phyloP scores from a whole-genome alignment of 2,888 invertebrate species.

The Drepanosiphum platanoidis region DNA sequence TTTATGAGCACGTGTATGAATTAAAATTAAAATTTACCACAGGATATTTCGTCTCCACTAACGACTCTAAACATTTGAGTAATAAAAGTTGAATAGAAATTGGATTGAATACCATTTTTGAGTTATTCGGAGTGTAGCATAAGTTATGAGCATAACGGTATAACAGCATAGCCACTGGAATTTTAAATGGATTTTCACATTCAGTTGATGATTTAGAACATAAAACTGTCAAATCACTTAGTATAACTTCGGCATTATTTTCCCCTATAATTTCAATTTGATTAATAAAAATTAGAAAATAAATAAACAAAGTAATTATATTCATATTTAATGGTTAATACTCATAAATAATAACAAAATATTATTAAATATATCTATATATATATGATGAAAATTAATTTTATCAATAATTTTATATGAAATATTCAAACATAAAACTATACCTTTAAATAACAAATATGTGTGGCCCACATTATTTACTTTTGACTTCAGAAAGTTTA shows the following conservation, averaged over 20 bases:
- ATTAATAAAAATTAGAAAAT: too few relatives aligned
- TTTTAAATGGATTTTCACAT: constrained; percentile 88
- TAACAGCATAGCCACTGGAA: constrained; percentile 90
- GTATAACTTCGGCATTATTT: constrained; percentile 89
- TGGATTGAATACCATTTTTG: constrained; percentile 68
- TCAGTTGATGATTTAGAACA: constrained; percentile 75
- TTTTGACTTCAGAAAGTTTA: constrained; percentile 90
- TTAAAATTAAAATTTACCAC: constrained; percentile 66
- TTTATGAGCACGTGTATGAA: not conserved
- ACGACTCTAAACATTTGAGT: constrained; percentile 81
- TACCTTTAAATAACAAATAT: constrained; percentile 94
- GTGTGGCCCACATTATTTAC: constrained; percentile 96
- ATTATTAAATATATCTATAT: too few relatives aligned
- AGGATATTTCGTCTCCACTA: constrained; percentile 82
- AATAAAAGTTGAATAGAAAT: constrained; percentile 82
- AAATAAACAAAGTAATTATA: too few relatives aligned
- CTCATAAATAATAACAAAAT: not conserved
- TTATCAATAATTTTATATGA: not conserved
- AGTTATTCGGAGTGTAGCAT: constrained; percentile 72
- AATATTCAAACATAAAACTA: not conserved
- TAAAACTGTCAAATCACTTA: constrained; percentile 90
- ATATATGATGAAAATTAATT: too few relatives aligned
- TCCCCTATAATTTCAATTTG: constrained; percentile 69
- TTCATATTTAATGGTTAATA: too few relatives aligned
- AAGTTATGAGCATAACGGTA: constrained; percentile 90